Evolutionary conservation across 2,113 vertebrate genomes (phyloP).

Genomic region (Xenopus laevis): DNA sequence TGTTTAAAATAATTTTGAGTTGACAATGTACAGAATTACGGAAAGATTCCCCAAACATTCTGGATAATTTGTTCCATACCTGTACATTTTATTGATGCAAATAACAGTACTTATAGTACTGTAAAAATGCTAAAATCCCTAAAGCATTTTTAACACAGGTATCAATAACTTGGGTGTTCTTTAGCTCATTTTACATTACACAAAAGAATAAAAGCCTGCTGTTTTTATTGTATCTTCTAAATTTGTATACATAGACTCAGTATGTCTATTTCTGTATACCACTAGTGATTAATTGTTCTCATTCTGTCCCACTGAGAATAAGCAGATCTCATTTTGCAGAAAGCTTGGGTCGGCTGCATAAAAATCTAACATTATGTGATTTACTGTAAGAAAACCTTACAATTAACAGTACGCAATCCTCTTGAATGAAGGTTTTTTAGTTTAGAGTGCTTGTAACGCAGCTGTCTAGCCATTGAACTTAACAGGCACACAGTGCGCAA

Average conservation of each 20-base stretch:
- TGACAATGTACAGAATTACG: too few relatives aligned
- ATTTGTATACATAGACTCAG: background rate
- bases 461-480: conserved; percentile 44
- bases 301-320: conserved; percentile 33
- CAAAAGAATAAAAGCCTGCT: background rate
- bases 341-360: conserved; percentile 31
- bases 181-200: background rate
- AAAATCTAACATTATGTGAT: conserved; percentile 41
- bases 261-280: conserved; percentile 5
- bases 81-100: too few relatives aligned
- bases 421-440: conserved; percentile 34
- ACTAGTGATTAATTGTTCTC: conserved; percentile 25
- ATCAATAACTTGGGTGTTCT: background rate
- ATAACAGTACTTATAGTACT: background rate
- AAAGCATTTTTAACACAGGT: background rate
- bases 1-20: too few relatives aligned
- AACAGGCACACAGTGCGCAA: conserved; percentile 31
- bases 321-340: conserved; percentile 34
- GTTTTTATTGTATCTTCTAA: conserved; percentile 8
- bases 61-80: too few relatives aligned
- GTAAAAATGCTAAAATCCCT: background rate
- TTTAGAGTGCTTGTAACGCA: conserved; percentile 43
- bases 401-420: conserved; percentile 39
- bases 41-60: too few relatives aligned
- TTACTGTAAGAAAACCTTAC: conserved; percentile 43